Conservation (phyloP, 2,797 vertebrate species). For the Bryconaethiops microstoma region DNA sequence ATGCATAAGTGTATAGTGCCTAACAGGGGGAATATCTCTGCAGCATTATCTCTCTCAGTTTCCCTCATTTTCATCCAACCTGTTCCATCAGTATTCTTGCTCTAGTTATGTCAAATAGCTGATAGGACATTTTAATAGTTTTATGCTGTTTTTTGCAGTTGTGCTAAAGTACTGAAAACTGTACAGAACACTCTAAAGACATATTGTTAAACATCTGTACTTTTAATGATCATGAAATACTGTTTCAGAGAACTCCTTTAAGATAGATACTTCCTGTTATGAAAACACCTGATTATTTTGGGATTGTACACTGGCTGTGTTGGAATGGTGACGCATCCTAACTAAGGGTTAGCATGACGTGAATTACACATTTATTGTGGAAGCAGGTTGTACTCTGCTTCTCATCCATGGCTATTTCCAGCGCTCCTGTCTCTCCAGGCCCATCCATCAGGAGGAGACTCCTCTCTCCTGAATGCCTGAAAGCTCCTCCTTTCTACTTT, state of each 20-base stretch:
- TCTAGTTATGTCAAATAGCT: too few species aligned
- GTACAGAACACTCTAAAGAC: not conserved
- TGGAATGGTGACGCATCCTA: conserved; percentile 2
- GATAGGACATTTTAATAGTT: too few species aligned
- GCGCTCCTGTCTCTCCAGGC: not conserved
- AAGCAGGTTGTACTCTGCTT: conserved; percentile 38
- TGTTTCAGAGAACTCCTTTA: not conserved
- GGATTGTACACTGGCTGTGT: not conserved
- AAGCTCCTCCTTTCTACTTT: conserved; percentile 25
- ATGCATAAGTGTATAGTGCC: too few species aligned
- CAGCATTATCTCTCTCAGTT: too few species aligned
- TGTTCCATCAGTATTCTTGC: too few species aligned
- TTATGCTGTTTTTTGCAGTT: too few species aligned
- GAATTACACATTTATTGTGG: conserved; percentile 22
- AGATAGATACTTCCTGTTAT: not conserved
- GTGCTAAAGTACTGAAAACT: not conserved
- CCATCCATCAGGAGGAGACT: conserved; percentile 15
- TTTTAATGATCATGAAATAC: not conserved
- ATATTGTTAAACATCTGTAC: not conserved
- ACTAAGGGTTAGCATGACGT: conserved; percentile 6
- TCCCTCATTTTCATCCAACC: too few species aligned
- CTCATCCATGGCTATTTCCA: conserved; percentile 13
- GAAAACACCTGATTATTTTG: conserved; percentile 10
- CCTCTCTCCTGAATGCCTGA: conserved; percentile 32
- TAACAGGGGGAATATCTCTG: too few species aligned